These are phyloP conservation scores for Etia nguti DNA, from an alignment of 2,113 vertebrate species.

Conservation along the genomic window DNA sequence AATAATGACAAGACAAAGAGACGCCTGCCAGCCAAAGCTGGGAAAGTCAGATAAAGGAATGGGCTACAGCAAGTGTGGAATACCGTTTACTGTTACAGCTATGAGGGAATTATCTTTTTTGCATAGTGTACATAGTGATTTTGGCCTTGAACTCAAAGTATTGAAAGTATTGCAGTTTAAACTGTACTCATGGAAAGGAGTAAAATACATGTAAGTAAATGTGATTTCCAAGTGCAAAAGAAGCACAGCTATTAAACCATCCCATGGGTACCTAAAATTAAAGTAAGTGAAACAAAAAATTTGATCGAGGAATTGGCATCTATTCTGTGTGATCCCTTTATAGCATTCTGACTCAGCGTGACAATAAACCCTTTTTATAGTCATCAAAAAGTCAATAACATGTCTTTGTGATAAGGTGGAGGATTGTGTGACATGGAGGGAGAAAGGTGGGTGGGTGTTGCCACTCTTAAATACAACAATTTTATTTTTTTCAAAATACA, in stretches of 20 bases:
- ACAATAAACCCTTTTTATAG: neutral
- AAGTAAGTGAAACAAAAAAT: neutral
- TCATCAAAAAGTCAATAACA: neutral
- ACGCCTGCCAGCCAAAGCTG: neutral
- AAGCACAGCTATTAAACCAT: neutral
- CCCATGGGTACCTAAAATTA: neutral
- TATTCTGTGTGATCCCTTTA: constrained; percentile 6
- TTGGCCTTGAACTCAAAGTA: neutral
- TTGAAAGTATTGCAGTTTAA: neutral
- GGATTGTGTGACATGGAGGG: neutral
- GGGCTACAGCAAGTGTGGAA: neutral
- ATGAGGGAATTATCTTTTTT: neutral
- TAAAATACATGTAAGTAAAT: neutral
- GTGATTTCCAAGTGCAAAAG: neutral
- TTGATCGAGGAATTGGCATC: neutral
- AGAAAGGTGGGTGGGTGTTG: neutral
- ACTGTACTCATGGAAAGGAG: neutral
- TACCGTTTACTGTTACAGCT: neutral
- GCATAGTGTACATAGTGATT: constrained; percentile 18
- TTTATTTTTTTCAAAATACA: constrained; percentile 46
- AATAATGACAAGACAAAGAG: neutral
- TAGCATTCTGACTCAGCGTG: neutral
- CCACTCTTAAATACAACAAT: constrained; percentile 34
- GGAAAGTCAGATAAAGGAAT: neutral
- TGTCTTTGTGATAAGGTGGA: neutral